phyloP scores from a whole-genome alignment of 2,113 vertebrate species.

The Argyrosomus japonicus region DNA sequence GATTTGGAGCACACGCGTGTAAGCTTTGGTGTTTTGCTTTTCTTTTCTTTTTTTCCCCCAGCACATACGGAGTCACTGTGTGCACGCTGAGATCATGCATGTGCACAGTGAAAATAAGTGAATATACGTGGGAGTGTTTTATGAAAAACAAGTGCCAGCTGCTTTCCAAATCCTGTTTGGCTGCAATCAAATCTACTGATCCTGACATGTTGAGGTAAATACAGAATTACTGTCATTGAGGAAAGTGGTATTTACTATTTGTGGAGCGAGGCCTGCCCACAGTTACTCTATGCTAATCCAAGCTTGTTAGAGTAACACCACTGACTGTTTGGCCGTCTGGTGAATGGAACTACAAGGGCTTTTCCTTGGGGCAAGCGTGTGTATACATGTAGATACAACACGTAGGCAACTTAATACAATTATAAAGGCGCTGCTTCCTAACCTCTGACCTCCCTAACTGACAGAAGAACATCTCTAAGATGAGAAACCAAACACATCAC shows the following conservation, averaged over 20 bases:
- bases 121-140: constrained; percentile 14
- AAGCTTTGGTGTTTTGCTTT: neutral
- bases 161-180: constrained; percentile 59
- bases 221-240: constrained; percentile 53
- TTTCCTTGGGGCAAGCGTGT: neutral
- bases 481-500: neutral
- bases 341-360: constrained; percentile 3
- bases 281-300: constrained; percentile 51
- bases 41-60: neutral
- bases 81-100: constrained; percentile 2
- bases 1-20: neutral
- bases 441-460: neutral
- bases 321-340: constrained; percentile 1
- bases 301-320: constrained; percentile 16
- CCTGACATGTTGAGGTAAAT: constrained; percentile 38
- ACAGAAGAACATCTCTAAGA: neutral
- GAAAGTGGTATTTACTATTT: constrained; percentile 56
- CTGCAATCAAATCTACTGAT: constrained; percentile 64
- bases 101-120: neutral
- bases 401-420: neutral
- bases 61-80: neutral
- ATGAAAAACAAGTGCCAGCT: constrained; percentile 44
- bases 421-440: neutral
- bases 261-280: constrained; percentile 32
- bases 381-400: neutral